A percentile compares a stretch with the other conserved stretches of the same genome.
These are phyloP conservation scores for Lycocerus yunnanus DNA, from an alignment of 2,888 invertebrate species.

Conservation along the genomic window DNA sequence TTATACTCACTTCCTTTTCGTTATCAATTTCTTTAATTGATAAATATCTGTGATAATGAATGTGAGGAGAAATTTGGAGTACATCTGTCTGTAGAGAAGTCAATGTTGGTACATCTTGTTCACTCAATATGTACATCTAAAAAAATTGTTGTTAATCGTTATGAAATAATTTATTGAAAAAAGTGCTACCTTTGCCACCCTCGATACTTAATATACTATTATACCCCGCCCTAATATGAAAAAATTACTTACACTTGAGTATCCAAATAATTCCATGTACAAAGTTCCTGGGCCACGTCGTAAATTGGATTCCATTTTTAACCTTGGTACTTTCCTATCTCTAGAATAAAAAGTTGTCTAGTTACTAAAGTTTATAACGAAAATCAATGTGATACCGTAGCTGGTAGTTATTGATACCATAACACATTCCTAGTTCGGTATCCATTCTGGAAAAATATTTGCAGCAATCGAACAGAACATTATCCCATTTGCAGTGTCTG, in stretches of 20 bases:
- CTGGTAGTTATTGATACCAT: slow-evolving; percentile 69
- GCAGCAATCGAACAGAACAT: slow-evolving; percentile 66
- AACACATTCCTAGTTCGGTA: slow-evolving; percentile 71
- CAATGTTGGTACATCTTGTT: slow-evolving; percentile 72
- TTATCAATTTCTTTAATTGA: slow-evolving; percentile 66
- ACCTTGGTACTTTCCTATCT: slow-evolving; percentile 53
- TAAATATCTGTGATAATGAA: slow-evolving; percentile 55
- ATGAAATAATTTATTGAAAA: no score
- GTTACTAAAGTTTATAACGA: not conserved
- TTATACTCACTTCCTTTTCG: slow-evolving; percentile 61
- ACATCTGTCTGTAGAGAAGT: slow-evolving; percentile 68
- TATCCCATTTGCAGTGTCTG: slow-evolving; percentile 66
- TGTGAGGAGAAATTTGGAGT: slow-evolving; percentile 62
- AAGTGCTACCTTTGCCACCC: no score
- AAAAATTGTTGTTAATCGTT: no score
- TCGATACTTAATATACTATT: no score
- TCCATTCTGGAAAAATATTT: slow-evolving; percentile 66
- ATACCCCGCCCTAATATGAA: no score
- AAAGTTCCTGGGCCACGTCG: slow-evolving; percentile 67
- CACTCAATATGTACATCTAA: slow-evolving; percentile 66
- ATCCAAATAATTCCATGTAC: slow-evolving; percentile 58
- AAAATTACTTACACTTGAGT: slow-evolving; percentile 58
- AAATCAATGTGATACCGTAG: not conserved
- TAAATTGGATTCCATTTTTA: slow-evolving; percentile 67
- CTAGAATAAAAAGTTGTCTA: slow-evolving; percentile 43